Evolutionary conservation across 1,140 invertebrate genomes (phyloP).

Genomic region (Temnothorax nylanderi): DNA sequence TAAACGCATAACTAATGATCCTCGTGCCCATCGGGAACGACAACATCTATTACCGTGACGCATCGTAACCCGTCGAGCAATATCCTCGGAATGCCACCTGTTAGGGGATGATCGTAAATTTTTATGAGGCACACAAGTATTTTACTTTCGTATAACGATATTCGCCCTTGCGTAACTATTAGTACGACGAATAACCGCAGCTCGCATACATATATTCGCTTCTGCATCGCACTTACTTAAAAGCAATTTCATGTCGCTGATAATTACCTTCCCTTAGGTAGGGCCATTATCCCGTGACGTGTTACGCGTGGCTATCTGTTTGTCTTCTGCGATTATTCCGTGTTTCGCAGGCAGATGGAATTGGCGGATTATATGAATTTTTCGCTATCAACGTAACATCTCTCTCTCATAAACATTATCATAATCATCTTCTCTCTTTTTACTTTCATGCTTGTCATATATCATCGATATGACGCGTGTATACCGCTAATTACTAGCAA

Average conservation of each 20-base stretch:
- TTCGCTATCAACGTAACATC: constrained; percentile 38
- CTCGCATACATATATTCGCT: background rate
- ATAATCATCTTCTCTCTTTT: constrained; percentile 26
- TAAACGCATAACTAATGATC: constrained; percentile 61
- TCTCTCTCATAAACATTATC: constrained; percentile 16
- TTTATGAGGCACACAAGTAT: background rate
- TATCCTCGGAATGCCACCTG: constrained; percentile 12
- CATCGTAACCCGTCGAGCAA: constrained; percentile 38
- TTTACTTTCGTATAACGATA: constrained; percentile 31
- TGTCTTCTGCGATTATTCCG: background rate
- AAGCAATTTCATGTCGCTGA: constrained; percentile 65
- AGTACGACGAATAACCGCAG: constrained; percentile 26
- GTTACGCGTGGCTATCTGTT: constrained; percentile 23
- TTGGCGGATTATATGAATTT: background rate
- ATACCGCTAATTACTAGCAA: constrained; percentile 59
- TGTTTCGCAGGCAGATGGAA: background rate
- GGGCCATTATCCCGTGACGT: background rate
- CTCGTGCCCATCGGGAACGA: background rate
- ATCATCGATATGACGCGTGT: constrained; percentile 29
- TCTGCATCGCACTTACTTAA: constrained; percentile 37
- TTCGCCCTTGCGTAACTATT: constrained; percentile 28
- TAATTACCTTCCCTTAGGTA: constrained; percentile 18
- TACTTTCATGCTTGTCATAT: constrained; percentile 13
- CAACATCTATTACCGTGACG: constrained; percentile 4
- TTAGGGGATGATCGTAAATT: constrained; percentile 34